Percentiles rank a stretch among this genome's conserved stretches.
Evolutionary conservation across 1,140 invertebrate genomes (phyloP).

Genomic region (Heliconius hermathena): DNA sequence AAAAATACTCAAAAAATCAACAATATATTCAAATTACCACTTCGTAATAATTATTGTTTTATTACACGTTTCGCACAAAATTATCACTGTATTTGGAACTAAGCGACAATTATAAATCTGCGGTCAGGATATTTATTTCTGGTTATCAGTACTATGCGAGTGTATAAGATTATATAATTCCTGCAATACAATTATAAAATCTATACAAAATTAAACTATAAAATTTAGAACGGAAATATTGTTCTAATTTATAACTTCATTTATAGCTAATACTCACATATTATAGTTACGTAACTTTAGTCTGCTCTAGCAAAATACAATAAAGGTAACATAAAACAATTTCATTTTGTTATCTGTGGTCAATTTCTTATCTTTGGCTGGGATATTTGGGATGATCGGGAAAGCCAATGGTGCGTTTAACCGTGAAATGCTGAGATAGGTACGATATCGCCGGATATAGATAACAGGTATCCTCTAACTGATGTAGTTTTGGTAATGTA

Average conservation of each 20-base stretch:
- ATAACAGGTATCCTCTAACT: conserved; percentile 67
- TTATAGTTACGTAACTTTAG: conserved; percentile 23
- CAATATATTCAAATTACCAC: too few relatives aligned
- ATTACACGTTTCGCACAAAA: neutral
- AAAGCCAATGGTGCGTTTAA: conserved; percentile 70
- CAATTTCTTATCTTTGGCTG: conserved; percentile 70
- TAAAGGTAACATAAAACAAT: conserved; percentile 52
- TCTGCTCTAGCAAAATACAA: conserved; percentile 18
- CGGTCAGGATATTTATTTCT: too few relatives aligned
- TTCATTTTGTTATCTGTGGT: conserved; percentile 60
- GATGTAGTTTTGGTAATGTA: conserved; percentile 67
- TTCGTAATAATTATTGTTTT: too few relatives aligned
- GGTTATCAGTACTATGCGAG: too few relatives aligned
- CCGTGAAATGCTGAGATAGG: conserved; percentile 75
- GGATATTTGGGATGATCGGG: conserved; percentile 62
- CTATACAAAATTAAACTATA: neutral
- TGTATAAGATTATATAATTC: neutral
- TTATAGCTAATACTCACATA: neutral
- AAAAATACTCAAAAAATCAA: too few relatives aligned
- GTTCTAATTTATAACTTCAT: neutral
- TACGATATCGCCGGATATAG: conserved; percentile 68
- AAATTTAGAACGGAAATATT: neutral
- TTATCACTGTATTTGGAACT: neutral
- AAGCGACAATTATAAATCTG: neutral
- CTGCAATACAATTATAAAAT: neutral